Evolutionary conservation across 2,888 invertebrate genomes (phyloP).

Genomic region (Biston stratarius): DNA sequence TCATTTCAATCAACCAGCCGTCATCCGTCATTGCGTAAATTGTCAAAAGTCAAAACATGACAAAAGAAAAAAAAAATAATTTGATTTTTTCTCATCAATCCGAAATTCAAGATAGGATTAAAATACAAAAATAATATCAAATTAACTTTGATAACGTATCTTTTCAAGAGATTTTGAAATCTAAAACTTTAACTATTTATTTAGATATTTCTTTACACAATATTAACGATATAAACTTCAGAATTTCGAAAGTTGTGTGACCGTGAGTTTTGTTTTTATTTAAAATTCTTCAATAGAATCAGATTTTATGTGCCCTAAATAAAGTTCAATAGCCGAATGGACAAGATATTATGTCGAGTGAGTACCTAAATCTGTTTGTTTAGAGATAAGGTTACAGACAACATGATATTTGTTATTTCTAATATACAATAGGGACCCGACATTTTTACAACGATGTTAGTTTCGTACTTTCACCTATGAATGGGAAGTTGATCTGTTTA

Average conservation of each 20-base stretch:
- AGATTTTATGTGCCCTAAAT: slow-evolving; percentile 63
- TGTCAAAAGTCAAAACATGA: no score
- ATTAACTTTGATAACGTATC: neutral
- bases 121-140: slow-evolving; percentile 3
- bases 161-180: neutral
- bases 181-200: neutral
- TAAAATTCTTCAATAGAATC: slow-evolving; percentile 50
- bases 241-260: slow-evolving; percentile 25
- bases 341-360: slow-evolving; percentile 43
- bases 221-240: neutral
- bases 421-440: neutral
- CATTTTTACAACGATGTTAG: neutral
- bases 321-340: slow-evolving; percentile 65
- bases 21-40: no score
- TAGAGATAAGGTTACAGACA: slow-evolving; percentile 4
- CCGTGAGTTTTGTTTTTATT: slow-evolving; percentile 45
- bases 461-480: slow-evolving; percentile 21
- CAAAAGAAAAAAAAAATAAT: slow-evolving; percentile 1
- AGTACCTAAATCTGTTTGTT: slow-evolving; percentile 41
- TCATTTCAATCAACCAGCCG: no score
- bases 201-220: neutral
- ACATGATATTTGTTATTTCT: neutral
- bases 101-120: neutral
- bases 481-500: slow-evolving; percentile 11
- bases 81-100: neutral